Evolutionary conservation across 1,140 invertebrate genomes (phyloP).

Genomic region (Polypedilum vanderplanki): DNA sequence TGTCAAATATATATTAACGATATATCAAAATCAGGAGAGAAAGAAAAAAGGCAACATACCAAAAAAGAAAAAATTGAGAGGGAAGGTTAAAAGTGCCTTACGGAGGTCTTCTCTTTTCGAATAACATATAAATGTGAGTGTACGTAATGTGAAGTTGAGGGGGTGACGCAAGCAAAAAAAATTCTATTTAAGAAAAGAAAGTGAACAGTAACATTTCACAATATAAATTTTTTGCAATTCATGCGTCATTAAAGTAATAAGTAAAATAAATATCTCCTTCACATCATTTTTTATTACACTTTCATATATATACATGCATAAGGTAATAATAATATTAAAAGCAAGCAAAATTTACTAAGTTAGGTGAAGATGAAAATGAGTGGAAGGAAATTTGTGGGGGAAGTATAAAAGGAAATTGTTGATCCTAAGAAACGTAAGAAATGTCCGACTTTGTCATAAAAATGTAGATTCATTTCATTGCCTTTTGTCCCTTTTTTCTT

Average conservation of each 20-base stretch:
- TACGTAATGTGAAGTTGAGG: neutral
- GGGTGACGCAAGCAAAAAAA: neutral
- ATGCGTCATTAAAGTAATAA: constrained; percentile 8
- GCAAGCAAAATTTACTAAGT: neutral
- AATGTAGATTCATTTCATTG: constrained; percentile 7
- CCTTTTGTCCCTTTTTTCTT: neutral
- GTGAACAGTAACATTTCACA: neutral
- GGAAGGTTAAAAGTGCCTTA: neutral
- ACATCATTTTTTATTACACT: constrained; percentile 3
- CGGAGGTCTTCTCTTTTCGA: neutral
- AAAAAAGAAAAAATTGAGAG: neutral
- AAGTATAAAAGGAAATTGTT: neutral
- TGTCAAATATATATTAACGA: constrained; percentile 8
- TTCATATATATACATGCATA: neutral
- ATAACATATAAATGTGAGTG: neutral
- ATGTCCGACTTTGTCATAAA: constrained; percentile 3
- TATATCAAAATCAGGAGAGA: constrained; percentile 7
- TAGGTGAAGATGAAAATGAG: neutral
- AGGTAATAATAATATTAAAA: neutral
- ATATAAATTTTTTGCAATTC: constrained; percentile 2
- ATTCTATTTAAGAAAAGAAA: no score
- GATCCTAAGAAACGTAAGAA: neutral
- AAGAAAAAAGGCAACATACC: neutral
- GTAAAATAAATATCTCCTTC: constrained; percentile 2
- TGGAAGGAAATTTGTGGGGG: constrained; percentile 2